Evolutionary conservation across 2,888 invertebrate genomes (phyloP).

Genomic region (Dasypogon diadema): DNA sequence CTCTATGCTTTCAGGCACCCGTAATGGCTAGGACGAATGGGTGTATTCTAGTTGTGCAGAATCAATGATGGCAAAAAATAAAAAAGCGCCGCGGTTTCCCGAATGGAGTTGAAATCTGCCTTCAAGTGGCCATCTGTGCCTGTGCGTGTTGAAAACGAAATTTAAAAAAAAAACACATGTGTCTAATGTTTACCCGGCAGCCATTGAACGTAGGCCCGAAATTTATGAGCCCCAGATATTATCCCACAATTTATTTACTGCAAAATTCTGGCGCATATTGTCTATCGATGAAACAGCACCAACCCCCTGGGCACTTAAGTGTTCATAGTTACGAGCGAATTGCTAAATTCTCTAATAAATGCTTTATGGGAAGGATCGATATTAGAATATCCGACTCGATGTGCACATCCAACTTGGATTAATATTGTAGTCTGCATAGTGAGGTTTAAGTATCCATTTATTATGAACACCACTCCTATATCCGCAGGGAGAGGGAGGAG

Average conservation of each 20-base stretch:
- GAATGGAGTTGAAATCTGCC: background rate
- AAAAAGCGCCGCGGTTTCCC: constrained; percentile 1
- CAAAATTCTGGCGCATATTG: constrained; percentile 53
- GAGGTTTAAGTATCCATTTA: constrained; percentile 29
- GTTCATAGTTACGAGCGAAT: constrained; percentile 2
- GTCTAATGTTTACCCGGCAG: constrained; percentile 47
- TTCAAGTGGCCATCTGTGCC: constrained; percentile 17
- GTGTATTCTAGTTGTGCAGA: background rate
- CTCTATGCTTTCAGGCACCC: background rate
- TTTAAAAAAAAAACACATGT: constrained; percentile 32
- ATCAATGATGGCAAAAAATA: constrained; percentile 35
- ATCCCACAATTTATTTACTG: constrained; percentile 55
- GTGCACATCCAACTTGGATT: constrained; percentile 27
- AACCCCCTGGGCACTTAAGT: constrained; percentile 26
- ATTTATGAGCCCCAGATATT: constrained; percentile 54
- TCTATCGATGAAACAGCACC: constrained; percentile 49
- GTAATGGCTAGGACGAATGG: constrained; percentile 1
- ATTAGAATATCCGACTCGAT: constrained; percentile 23
- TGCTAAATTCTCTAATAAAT: constrained; percentile 38
- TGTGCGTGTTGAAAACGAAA: constrained; percentile 43
- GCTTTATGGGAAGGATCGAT: constrained; percentile 38
- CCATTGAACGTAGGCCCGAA: constrained; percentile 32
- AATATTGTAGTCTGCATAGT: constrained; percentile 22
- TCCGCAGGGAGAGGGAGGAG: background rate
- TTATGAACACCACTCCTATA: constrained; percentile 7